These are phyloP conservation scores for Micromys minutus DNA, from an alignment of 2,113 vertebrate genomes.

Conservation along the genomic window DNA sequence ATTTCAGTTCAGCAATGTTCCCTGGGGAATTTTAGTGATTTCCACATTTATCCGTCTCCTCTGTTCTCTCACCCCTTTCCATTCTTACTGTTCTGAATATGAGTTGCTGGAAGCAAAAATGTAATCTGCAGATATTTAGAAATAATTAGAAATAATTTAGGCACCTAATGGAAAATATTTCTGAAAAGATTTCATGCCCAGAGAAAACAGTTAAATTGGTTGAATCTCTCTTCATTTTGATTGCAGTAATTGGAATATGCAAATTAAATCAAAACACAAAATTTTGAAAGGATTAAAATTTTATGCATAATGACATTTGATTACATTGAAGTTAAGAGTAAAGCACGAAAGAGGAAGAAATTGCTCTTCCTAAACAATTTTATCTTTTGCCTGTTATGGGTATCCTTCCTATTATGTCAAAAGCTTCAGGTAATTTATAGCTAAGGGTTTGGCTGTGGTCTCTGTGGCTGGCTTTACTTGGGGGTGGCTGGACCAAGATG, in stretches of 20 bases:
- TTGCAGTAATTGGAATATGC: slow-evolving; percentile 85
- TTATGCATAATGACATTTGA: slow-evolving; percentile 84
- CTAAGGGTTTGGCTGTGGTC: background rate
- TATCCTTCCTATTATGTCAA: background rate
- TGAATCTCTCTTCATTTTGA: slow-evolving; percentile 79
- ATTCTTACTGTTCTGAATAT: slow-evolving; percentile 82
- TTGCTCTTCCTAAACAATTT: background rate
- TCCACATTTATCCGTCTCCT: slow-evolving; percentile 92
- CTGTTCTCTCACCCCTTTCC: slow-evolving; percentile 63
- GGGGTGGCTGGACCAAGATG: background rate
- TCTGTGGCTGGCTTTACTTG: fast-evolving
- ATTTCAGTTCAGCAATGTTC: slow-evolving; percentile 93
- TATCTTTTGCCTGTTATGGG: background rate
- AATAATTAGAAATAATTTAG: slow-evolving; percentile 85
- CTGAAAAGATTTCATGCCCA: slow-evolving; percentile 79
- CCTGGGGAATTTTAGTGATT: slow-evolving; percentile 94
- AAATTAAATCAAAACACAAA: slow-evolving; percentile 86
- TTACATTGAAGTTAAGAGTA: slow-evolving; percentile 83
- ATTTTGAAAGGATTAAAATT: slow-evolving; percentile 85
- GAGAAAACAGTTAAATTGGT: slow-evolving; percentile 84
- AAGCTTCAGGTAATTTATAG: fast-evolving
- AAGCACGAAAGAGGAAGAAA: slow-evolving; percentile 23
- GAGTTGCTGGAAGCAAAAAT: slow-evolving; percentile 82
- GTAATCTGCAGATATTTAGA: slow-evolving; percentile 79
- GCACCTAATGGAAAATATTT: slow-evolving; percentile 83